Evolutionary conservation across 2,888 invertebrate species (phyloP).

Genomic region (Oscheius myriophilus): DNA sequence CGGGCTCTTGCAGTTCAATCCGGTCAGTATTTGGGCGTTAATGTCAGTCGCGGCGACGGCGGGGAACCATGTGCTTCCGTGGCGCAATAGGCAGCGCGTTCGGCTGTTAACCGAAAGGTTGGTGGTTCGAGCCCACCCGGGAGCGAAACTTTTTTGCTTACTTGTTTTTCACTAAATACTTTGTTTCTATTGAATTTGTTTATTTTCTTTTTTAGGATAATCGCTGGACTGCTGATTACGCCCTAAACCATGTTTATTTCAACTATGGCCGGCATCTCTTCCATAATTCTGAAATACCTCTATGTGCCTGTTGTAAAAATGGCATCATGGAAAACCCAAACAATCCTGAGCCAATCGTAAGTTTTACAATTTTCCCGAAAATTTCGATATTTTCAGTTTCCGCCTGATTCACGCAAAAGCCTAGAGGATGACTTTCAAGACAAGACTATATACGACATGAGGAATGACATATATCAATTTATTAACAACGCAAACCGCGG

Average conservation of each 20-base stretch:
- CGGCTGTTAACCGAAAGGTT: slow-evolving; percentile 70
- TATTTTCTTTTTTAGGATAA: slow-evolving; percentile 47
- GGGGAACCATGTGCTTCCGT: slow-evolving; percentile 42
- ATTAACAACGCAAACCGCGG: too few species aligned
- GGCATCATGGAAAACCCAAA: too few species aligned
- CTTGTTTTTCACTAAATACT: not conserved
- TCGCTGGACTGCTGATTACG: slow-evolving; percentile 90
- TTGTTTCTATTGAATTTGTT: not conserved
- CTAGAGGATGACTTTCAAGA: too few species aligned
- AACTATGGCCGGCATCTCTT: slow-evolving; percentile 97
- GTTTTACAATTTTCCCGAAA: too few species aligned
- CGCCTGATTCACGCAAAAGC: too few species aligned
- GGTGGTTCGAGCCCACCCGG: slow-evolving; percentile 70
- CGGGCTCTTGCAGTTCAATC: slow-evolving; percentile 97
- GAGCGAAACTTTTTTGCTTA: slow-evolving; percentile 42
- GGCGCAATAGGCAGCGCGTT: slow-evolving; percentile 68
- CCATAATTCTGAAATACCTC: slow-evolving; percentile 82
- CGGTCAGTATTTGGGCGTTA: slow-evolving; percentile 75
- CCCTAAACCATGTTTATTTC: slow-evolving; percentile 93
- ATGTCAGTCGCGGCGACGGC: too few species aligned
- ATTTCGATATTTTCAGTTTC: too few species aligned
- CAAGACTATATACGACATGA: too few species aligned
- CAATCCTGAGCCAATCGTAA: too few species aligned
- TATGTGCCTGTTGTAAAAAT: too few species aligned
- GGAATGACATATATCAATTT: too few species aligned